Base-by-base conservation (phyloP, 1,140 invertebrate genomes). In the Calephelis virginiensis region DNA sequence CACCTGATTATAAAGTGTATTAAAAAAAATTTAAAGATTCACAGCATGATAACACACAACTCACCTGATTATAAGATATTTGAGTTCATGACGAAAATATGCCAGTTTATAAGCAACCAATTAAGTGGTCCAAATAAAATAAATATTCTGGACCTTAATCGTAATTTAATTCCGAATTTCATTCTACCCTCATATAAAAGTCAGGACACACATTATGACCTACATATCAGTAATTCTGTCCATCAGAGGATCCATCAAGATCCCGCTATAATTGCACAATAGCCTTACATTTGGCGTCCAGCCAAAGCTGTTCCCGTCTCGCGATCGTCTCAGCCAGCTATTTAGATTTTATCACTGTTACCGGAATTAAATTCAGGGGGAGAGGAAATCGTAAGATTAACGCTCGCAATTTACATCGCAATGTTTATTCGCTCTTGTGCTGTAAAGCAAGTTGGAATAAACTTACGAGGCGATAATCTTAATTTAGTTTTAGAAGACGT, bases 291-390 rank as follows among this genome's bases (percentile, higher is more conserved):
- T 76, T 77, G 73, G 75, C 71, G 53, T 49, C 13, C 73, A 69
- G 65, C 75, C 75, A 77, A 70, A 43, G 40, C 64, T 68, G 68
- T 61, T 63, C 70, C 67, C 68, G 67, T 68, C 70, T 68, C 56
- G 50, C 50, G 49, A 50, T 50, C 49, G 50, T 56, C 50, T 56
- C 50, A 56, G 50, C 17, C 65, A 62, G 71, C 77, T 74, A 76
- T 80, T 80, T 78, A 82, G 80, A 82, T 82, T 77, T 80, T 80
- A 82, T 82, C 80, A 69, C 56, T 61, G 70, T 70, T 61, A 68
- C 74, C 71, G 71, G 76, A 76, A 76, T 78, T 73, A 75, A 75
- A 75, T 75, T 70, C 75, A 73, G 61, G 68, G 68, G 64, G 46
- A 70, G 60, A 70, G 75, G 70, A 70, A 73, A 74, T 71, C 67